phyloP scores from a whole-genome alignment of 1,140 invertebrate genomes.

The Heliconius hewitsoni region DNA sequence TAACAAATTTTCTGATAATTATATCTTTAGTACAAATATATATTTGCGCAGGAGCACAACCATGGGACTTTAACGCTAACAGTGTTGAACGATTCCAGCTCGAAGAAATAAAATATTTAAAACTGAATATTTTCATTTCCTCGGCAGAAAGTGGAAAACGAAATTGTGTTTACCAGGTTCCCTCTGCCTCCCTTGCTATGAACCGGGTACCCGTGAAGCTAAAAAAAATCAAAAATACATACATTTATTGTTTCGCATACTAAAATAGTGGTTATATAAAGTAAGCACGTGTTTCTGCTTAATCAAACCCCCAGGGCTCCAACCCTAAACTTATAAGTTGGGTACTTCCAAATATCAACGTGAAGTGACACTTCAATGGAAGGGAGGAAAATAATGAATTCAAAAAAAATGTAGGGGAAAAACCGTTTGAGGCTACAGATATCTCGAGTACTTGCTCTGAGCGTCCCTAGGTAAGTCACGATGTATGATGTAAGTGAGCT shows the following conservation, averaged over 20 bases:
- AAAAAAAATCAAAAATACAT: too few relatives aligned
- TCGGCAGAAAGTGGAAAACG: too few relatives aligned
- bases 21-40: too few relatives aligned
- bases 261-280: neutral
- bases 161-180: neutral
- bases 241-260: neutral
- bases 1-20: too few relatives aligned
- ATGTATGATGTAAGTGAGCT: neutral
- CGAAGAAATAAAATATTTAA: too few relatives aligned
- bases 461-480: constrained; percentile 24
- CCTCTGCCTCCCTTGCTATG: too few relatives aligned
- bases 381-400: constrained; percentile 45
- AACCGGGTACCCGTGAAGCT: too few relatives aligned
- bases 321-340: constrained; percentile 28
- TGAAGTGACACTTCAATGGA: constrained; percentile 32
- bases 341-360: constrained; percentile 24
- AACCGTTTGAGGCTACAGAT: constrained; percentile 35
- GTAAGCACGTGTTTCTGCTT: constrained; percentile 24
- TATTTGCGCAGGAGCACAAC: too few relatives aligned
- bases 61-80: too few relatives aligned
- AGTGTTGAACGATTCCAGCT: too few relatives aligned
- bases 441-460: constrained; percentile 37
- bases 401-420: constrained; percentile 29
- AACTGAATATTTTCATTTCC: too few relatives aligned
- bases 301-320: constrained; percentile 12